Base-by-base conservation (phyloP, 2,113 vertebrate genomes). In the Apteryx mantelli region DNA sequence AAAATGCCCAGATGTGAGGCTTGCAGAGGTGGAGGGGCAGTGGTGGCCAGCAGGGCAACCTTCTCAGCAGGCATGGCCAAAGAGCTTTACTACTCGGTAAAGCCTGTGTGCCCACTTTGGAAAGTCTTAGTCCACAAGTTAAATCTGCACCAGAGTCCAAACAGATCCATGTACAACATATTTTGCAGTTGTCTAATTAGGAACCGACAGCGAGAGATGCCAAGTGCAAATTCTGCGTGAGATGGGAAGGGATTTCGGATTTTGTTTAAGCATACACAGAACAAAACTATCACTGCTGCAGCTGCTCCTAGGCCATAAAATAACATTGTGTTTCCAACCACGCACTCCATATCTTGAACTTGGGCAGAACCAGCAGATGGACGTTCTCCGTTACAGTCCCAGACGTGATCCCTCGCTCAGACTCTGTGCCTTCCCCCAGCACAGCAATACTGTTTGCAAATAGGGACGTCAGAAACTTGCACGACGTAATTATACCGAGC, bases 91-190 rank as follows among this genome's bases (percentile, higher is more conserved):
- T 26, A 13, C 15, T 13, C 56, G 4, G 28, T 11, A 68, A 68
- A 50, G 42, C 32, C 0, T 1, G 18, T 28, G 8, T 5, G 34
- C 3, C n/a, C 5, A 0, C 0, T 0, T 58, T 40, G 34, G 38
- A 58, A 91, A 78, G 19, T 24, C 20, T 19, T 20, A 19, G 2
- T 19, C 30, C 32, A 70, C 36, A 26, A 22, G 28, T 46, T 24
- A 25, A 38, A 11, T 14, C 9, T 83, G 53, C 36, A 56, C 5
- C 5, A 5, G 68, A 61, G 10, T 40, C 89, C 60, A 44, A 22
- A 48, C n/a, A 56, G 32, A 56, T 11, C 44, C 40, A 10, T 1
- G 2, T 46, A 34, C 32, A 30, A 7, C 28, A 7, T 68, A 17
- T 38, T 56, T 22, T 26, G n/a, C 28, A 65, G 30, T 15, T 38